A percentile compares a stretch with the other conserved stretches of the same genome.
phyloP scores from a whole-genome alignment of 64 coral and sea anemone genomes.

The Hydrozoanthus tunicans region DNA sequence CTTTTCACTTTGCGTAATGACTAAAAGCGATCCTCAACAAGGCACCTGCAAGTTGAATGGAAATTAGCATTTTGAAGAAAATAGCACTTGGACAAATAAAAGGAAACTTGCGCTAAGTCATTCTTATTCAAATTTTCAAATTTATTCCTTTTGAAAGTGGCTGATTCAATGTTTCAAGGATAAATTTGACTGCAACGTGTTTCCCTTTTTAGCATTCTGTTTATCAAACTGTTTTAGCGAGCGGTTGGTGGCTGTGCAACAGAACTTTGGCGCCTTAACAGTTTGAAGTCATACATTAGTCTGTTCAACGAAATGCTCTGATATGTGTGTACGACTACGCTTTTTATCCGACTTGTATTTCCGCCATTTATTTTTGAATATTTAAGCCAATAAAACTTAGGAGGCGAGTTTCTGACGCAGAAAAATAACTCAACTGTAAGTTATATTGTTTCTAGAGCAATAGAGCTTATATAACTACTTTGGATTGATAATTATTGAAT shows the following conservation, averaged over 20 bases:
- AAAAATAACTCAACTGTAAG: too few relatives aligned
- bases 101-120: neutral
- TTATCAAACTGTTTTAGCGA: neutral
- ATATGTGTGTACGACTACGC: neutral
- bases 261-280: neutral
- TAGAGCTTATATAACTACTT: too few relatives aligned
- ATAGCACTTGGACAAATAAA: neutral
- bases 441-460: too few relatives aligned
- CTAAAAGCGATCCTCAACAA: constrained; percentile 20
- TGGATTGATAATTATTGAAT: too few relatives aligned
- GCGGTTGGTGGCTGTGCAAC: neutral
- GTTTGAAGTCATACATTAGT: neutral
- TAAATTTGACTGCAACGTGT: neutral
- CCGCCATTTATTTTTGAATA: neutral
- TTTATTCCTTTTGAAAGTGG: neutral
- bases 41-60: constrained; percentile 11
- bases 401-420: neutral
- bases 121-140: neutral
- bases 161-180: neutral
- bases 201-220: neutral
- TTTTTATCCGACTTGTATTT: neutral
- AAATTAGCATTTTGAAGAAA: constrained; percentile 60
- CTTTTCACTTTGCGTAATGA: constrained; percentile 41
- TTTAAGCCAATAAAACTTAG: neutral
- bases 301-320: neutral